A percentile compares a stretch with the other conserved stretches of the same genome.
phyloP scores from a whole-genome alignment of 2,797 vertebrate species.

The Anomalospiza imberbis region DNA sequence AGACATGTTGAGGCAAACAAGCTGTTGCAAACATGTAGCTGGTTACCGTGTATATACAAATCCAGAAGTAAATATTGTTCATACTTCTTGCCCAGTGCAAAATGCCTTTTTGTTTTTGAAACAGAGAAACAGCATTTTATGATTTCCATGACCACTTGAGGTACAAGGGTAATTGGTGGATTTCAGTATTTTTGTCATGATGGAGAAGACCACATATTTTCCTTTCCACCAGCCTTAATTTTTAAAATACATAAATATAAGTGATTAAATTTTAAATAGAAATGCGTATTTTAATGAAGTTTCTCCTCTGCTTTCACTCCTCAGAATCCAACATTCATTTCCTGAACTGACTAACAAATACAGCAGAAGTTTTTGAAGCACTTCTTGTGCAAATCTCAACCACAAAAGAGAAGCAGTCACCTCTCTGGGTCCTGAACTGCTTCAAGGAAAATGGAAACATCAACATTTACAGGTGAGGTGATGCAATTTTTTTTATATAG shows the following conservation, averaged over 20 bases:
- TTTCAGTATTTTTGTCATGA: neutral
- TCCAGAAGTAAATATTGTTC: neutral
- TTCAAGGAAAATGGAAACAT: neutral
- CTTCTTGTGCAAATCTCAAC: neutral
- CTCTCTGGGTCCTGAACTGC: neutral
- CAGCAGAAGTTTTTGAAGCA: neutral
- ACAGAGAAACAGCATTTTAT: neutral
- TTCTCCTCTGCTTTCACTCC: neutral
- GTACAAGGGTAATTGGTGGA: neutral
- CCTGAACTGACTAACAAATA: neutral
- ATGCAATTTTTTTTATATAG: neutral
- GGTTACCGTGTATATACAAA: neutral
- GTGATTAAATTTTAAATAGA: neutral
- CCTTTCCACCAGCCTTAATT: neutral
- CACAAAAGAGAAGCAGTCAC: neutral
- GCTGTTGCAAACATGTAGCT: neutral
- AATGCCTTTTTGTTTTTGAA: neutral
- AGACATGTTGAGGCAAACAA: constrained; percentile 1
- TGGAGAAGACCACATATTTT: neutral
- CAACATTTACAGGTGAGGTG: neutral
- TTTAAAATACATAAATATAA: neutral
- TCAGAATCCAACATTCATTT: neutral
- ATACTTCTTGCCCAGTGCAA: neutral
- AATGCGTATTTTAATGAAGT: neutral
- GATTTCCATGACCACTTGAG: neutral